Conservation (phyloP, 2,797 vertebrate species). For the Rhinogobio ventralis region DNA sequence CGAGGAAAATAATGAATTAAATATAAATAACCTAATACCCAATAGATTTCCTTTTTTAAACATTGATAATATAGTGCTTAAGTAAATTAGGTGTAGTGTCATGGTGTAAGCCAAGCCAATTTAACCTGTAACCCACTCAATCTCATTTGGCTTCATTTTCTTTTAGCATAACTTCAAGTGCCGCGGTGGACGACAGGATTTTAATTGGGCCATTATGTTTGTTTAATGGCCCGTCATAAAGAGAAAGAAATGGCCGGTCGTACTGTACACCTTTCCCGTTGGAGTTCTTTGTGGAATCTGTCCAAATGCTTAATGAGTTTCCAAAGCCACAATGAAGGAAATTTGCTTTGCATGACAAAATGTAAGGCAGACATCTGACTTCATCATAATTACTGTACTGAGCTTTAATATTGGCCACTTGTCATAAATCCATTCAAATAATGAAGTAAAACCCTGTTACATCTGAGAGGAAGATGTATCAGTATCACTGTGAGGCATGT, state of each 20-base stretch:
- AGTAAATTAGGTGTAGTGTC: neutral
- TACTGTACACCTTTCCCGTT: neutral
- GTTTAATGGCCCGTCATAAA: constrained; percentile 23
- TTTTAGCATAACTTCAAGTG: constrained; percentile 14
- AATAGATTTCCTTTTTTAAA: neutral
- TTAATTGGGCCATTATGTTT: neutral
- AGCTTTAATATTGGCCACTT: neutral
- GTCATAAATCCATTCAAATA: neutral
- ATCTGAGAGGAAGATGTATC: constrained; percentile 14
- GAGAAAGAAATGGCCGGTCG: neutral
- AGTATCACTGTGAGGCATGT: no score
- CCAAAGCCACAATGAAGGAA: neutral
- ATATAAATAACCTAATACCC: neutral
- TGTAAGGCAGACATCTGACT: neutral
- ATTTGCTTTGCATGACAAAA: neutral
- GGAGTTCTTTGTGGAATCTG: neutral
- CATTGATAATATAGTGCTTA: neutral
- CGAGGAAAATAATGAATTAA: no score
- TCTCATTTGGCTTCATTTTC: constrained; percentile 29
- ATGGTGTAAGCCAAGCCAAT: neutral
- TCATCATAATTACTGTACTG: constrained; percentile 1
- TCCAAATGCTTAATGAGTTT: constrained; percentile 26
- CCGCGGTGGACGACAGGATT: neutral
- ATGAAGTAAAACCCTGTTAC: neutral
- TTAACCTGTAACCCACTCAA: neutral